These are phyloP conservation scores for Megaleporinus macrocephalus DNA, from an alignment of 2,113 vertebrate species.

Conservation along the genomic window DNA sequence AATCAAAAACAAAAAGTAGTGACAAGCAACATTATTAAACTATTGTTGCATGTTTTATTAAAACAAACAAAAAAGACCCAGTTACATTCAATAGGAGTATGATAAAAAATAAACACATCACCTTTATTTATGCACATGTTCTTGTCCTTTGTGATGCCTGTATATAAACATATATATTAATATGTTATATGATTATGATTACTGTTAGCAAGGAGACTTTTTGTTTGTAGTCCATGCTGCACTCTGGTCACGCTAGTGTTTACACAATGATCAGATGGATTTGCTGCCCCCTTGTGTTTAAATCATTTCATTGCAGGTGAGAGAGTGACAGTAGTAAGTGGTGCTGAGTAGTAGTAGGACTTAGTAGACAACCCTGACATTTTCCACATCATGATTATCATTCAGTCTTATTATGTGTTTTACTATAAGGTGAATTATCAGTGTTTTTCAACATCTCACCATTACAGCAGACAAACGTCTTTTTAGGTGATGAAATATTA, in stretches of 20 bases:
- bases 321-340: background rate
- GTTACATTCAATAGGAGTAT: too few relatives aligned
- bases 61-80: too few relatives aligned
- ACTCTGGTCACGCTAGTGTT: background rate
- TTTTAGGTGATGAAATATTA: background rate
- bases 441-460: background rate
- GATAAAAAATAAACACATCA: background rate
- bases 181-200: too few relatives aligned
- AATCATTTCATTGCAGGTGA: background rate
- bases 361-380: background rate
- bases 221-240: too few relatives aligned
- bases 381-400: background rate
- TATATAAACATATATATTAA: too few relatives aligned
- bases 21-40: too few relatives aligned
- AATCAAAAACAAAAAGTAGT: too few relatives aligned
- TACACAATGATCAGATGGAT: background rate
- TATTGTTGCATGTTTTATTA: too few relatives aligned
- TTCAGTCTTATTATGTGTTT: too few relatives aligned
- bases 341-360: too few relatives aligned
- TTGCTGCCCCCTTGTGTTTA: slow-evolving; percentile 44
- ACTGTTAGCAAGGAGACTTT: too few relatives aligned
- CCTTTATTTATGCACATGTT: background rate
- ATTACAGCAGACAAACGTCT: background rate
- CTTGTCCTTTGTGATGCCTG: background rate
- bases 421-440: background rate